Evolutionary conservation across 35 echinoderm and acorn worm species (phyloP), one percentile per base, ranked within the genome.

Genomic region (Ophioderma brevispina): DNA sequence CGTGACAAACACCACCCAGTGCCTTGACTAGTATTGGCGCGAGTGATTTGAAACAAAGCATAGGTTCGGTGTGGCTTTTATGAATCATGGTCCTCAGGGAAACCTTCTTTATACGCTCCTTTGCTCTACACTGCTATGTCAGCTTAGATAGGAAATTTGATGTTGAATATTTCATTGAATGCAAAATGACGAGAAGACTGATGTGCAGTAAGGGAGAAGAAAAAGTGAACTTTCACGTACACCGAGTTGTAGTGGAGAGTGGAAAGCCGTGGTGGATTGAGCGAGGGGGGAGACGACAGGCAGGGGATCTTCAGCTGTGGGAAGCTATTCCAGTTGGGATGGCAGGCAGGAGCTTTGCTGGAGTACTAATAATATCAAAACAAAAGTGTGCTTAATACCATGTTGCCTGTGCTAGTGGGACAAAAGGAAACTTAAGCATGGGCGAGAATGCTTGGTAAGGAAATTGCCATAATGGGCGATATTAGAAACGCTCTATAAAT

Each of bases 401-500:
- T 70, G 59, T 70, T 70, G 59, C 59, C 59, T 70, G 28, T 25
- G 59, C 59, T 70, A 70, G n/a, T 25, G 59, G 59, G 59, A 70
- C 59, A 70, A 70, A 70, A 70, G 59, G 59, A 70, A 70, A 70
- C 59, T 70, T 70, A 70, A 70, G 59, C 28, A 70, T 70, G 59
- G 59, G 59, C 59, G 59, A 70, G 59, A 70, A 70, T 70, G 23
- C 59, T 30, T 8, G 28, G 59, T 25, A 25, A 70, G 59, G 59
- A 70, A 70, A 70, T 70, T 70, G 59, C 10, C 59, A 70, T 70
- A 70, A 70, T 70, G 59, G 59, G 59, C n/a, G 59, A 70, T 70
- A 70, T 70, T 70, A 70, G 59, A 70, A 70, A 70, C 28, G 28
- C 59, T 70, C 59, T 70, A 70, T 70, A 70, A 70, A 70, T 70